Percentiles rank a stretch among this genome's conserved stretches.
Evolutionary conservation across 2,888 invertebrate species (phyloP).

Genomic region (Pseudococcus longispinus): DNA sequence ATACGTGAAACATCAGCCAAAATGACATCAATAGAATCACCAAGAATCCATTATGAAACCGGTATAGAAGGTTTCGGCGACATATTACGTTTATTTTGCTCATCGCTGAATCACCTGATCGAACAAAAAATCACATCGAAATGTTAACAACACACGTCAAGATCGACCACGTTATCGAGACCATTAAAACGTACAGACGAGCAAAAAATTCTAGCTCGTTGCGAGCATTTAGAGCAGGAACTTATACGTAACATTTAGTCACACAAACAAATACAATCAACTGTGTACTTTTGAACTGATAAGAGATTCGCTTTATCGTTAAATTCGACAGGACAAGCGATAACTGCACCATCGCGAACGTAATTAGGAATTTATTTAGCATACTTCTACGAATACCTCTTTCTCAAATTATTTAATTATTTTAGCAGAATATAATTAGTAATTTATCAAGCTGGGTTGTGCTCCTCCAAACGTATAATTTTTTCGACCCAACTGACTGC

Average conservation of each 20-base stretch:
- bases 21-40: slow-evolving; percentile 52
- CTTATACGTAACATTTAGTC: neutral
- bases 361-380: neutral
- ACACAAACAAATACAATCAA: neutral
- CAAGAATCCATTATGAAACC: slow-evolving; percentile 52
- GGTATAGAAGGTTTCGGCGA: slow-evolving; percentile 49
- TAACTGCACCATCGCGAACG: neutral
- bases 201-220: neutral
- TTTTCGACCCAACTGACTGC: no score
- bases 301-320: neutral
- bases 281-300: neutral
- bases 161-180: neutral
- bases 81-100: slow-evolving; percentile 39
- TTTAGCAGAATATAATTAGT: no score
- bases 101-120: slow-evolving; percentile 9
- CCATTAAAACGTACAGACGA: neutral
- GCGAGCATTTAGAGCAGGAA: neutral
- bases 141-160: neutral
- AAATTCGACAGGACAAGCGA: neutral
- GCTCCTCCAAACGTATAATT: no score
- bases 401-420: no score
- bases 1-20: slow-evolving; percentile 52
- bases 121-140: neutral
- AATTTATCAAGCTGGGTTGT: no score
- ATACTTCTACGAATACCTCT: neutral